A percentile compares a stretch with the other conserved stretches of the same genome.
Evolutionary conservation across 2,888 invertebrate genomes (phyloP).

Genomic region (Stegana nigrithorax): DNA sequence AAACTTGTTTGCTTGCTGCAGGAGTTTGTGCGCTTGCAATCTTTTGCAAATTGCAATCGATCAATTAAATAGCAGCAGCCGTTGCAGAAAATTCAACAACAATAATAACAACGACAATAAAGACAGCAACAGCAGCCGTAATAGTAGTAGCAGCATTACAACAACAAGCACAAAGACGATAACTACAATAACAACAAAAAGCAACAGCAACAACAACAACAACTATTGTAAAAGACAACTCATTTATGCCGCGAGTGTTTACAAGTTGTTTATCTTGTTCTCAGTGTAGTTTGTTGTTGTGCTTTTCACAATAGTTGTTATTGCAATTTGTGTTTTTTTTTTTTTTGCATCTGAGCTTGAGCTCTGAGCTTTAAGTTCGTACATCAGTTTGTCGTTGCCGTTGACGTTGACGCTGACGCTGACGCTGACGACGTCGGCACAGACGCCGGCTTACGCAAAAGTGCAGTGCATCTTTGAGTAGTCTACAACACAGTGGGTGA

Average conservation of each 20-base stretch:
- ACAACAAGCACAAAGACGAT: conserved; percentile 29
- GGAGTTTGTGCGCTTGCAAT: no score
- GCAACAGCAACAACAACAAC: conserved; percentile 15
- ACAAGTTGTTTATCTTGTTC: conserved; percentile 32
- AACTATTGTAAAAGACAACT: conserved; percentile 28
- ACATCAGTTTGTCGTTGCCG: neutral
- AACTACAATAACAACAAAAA: conserved; percentile 15
- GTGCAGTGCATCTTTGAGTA: conserved; percentile 3
- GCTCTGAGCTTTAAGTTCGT: no score
- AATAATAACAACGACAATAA: conserved; percentile 19
- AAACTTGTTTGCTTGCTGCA: conserved; percentile 32
- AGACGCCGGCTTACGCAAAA: neutral
- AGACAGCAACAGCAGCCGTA: conserved; percentile 13
- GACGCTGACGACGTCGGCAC: no score
- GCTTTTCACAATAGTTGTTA: no score
- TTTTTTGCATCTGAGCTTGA: no score
- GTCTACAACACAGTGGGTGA: neutral
- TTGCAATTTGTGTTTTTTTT: conserved; percentile 9
- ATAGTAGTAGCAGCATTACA: conserved; percentile 15
- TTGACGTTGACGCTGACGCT: neutral
- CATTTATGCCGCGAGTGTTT: conserved; percentile 31
- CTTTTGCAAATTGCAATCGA: conserved; percentile 32
- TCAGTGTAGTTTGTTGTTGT: no score
- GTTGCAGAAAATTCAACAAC: conserved; percentile 33
- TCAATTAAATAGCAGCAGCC: conserved; percentile 31